Percentiles rank a stretch among this genome's conserved stretches.
These are phyloP conservation scores for Scaptomyza hsui DNA, from an alignment of 1,140 invertebrate genomes.

Conservation along the genomic window DNA sequence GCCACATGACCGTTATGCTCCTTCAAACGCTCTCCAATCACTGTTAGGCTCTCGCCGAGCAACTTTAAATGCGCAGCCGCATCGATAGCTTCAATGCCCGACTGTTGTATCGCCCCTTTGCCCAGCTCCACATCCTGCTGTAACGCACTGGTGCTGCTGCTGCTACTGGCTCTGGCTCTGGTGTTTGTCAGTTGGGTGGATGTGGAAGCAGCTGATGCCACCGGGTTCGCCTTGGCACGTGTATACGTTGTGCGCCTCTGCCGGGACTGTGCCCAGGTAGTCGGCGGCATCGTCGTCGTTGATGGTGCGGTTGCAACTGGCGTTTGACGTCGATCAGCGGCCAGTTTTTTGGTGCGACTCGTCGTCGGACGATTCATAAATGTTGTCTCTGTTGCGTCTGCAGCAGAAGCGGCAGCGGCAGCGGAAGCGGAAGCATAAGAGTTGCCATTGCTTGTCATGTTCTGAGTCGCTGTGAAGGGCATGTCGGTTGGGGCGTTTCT, in stretches of 20 bases:
- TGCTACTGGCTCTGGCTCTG: background rate
- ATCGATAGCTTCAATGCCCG: constrained; percentile 93
- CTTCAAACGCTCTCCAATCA: constrained; percentile 95
- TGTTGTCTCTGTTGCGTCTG: constrained; percentile 28
- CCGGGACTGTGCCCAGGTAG: constrained; percentile 33
- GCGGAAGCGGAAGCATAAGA: background rate
- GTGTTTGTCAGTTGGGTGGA: background rate
- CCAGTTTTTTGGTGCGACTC: constrained; percentile 77
- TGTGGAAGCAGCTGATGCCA: background rate
- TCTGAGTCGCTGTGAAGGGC: background rate
- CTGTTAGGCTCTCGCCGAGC: constrained; percentile 95
- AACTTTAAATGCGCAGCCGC: constrained; percentile 96
- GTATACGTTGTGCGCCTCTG: constrained; percentile 30
- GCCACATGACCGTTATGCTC: constrained; percentile 98
- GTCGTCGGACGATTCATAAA: constrained; percentile 75
- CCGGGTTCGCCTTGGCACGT: constrained; percentile 2
- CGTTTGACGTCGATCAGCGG: constrained; percentile 54
- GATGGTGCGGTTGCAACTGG: constrained; percentile 3
- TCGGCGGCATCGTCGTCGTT: background rate
- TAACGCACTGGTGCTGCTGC: background rate
- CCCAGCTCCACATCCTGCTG: constrained; percentile 1
- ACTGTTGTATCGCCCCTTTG: constrained; percentile 50
- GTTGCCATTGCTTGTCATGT: constrained; percentile 44
- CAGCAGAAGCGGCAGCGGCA: background rate
- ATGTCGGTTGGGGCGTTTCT: constrained; percentile 3